phyloP scores from a whole-genome alignment of 2,888 invertebrate species.

The Metallyticus violacea region DNA sequence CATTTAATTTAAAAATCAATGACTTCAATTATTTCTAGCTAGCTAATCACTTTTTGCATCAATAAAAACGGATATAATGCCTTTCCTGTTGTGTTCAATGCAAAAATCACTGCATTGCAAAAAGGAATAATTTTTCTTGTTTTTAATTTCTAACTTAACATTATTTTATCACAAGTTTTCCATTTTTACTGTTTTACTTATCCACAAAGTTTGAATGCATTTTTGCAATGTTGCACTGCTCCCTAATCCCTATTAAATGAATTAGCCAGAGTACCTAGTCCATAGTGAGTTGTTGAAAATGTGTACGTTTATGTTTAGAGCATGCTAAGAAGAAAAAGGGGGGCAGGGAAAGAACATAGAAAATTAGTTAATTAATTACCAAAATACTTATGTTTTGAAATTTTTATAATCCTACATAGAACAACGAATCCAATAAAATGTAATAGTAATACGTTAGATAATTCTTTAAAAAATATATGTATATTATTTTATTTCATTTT shows the following conservation, averaged over 20 bases:
- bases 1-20: neutral
- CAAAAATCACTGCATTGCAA: neutral
- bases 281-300: neutral
- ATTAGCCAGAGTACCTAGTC: neutral
- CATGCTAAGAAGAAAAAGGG: neutral
- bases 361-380: too few species aligned
- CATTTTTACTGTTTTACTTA: neutral
- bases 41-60: constrained; percentile 13
- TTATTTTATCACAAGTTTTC: neutral
- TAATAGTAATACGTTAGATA: too few species aligned
- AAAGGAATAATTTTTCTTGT: neutral
- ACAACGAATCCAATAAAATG: too few species aligned
- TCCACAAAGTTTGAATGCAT: constrained; percentile 4
- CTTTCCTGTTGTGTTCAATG: neutral
- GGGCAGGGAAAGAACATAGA: neutral
- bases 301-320: neutral
- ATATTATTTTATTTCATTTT: too few species aligned
- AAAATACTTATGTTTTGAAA: too few species aligned
- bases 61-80: constrained; percentile 27
- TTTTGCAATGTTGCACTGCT: neutral
- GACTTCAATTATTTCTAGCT: neutral
- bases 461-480: too few species aligned
- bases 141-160: neutral
- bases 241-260: neutral
- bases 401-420: too few species aligned